Evolutionary conservation across 2,113 vertebrate species (phyloP).

Genomic region (Trichechus manatus): DNA sequence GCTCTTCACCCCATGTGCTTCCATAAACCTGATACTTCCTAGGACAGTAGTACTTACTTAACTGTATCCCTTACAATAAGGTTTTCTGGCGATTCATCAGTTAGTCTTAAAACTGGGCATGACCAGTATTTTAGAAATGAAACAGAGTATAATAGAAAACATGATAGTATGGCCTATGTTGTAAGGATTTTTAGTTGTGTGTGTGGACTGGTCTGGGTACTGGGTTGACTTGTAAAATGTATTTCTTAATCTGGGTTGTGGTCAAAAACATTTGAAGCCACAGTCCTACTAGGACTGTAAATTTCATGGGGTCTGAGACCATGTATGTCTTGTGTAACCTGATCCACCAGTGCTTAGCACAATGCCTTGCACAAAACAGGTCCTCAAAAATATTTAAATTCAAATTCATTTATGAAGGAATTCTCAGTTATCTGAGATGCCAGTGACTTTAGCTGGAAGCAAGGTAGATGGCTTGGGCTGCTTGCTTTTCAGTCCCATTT

Average conservation of each 20-base stretch:
- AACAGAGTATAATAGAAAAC: not conserved
- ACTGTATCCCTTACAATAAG: not conserved
- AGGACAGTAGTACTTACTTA: not conserved
- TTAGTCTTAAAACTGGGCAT: not conserved
- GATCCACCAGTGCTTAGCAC: not conserved
- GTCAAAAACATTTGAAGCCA: not conserved
- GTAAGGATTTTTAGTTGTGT: not conserved
- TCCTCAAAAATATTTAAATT: not conserved
- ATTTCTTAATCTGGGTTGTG: conserved; percentile 12
- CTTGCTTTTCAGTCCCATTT: not conserved
- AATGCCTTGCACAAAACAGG: not conserved
- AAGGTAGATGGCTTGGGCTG: too few relatives aligned
- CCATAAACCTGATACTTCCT: not conserved
- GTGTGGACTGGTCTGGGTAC: not conserved
- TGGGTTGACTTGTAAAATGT: not conserved
- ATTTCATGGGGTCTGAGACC: not conserved
- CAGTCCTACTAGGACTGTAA: too few relatives aligned
- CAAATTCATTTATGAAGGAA: not conserved
- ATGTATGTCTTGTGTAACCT: not conserved
- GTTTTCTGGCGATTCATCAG: not conserved
- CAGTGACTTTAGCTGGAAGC: not conserved
- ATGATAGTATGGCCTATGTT: not conserved
- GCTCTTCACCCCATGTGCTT: not conserved
- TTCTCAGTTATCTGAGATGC: not conserved
- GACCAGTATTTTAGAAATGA: not conserved